Evolutionary conservation across 23 tunicate genomes (phyloP).

Genomic region (Diplosoma virens): DNA sequence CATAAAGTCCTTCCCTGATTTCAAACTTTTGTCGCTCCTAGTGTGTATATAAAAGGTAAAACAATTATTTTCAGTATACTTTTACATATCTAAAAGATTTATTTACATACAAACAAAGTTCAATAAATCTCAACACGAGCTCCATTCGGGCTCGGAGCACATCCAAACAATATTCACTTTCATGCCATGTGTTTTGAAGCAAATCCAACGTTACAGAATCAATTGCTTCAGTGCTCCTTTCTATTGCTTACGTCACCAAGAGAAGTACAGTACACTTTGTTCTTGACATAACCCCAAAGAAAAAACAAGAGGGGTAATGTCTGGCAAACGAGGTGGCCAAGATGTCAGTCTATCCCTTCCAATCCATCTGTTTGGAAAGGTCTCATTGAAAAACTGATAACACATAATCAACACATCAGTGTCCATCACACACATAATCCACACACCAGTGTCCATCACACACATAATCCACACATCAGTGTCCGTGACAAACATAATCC

Average conservation of each 20-base stretch:
- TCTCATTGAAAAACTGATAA: slow-evolving; percentile 2
- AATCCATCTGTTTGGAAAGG: neutral
- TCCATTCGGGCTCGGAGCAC: neutral
- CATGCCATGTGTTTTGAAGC: slow-evolving; percentile 10
- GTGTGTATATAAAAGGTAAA: too few species aligned
- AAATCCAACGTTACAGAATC: neutral
- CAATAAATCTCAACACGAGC: neutral
- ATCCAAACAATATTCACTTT: neutral
- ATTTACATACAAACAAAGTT: neutral
- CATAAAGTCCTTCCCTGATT: neutral
- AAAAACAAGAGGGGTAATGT: neutral
- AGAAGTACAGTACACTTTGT: neutral
- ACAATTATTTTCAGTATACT: neutral
- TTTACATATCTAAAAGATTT: neutral
- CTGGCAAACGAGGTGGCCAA: neutral
- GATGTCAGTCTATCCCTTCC: neutral
- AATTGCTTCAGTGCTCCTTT: neutral
- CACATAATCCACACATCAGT: too few species aligned
- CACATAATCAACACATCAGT: too few species aligned
- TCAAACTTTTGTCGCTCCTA: neutral
- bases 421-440: too few species aligned
- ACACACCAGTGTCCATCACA: too few species aligned
- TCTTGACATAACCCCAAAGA: neutral
- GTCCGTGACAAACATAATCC: too few species aligned
- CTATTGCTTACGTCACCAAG: neutral